These are phyloP conservation scores for Calidris pugnax DNA, from an alignment of 2,113 vertebrate species.

Conservation along the genomic window DNA sequence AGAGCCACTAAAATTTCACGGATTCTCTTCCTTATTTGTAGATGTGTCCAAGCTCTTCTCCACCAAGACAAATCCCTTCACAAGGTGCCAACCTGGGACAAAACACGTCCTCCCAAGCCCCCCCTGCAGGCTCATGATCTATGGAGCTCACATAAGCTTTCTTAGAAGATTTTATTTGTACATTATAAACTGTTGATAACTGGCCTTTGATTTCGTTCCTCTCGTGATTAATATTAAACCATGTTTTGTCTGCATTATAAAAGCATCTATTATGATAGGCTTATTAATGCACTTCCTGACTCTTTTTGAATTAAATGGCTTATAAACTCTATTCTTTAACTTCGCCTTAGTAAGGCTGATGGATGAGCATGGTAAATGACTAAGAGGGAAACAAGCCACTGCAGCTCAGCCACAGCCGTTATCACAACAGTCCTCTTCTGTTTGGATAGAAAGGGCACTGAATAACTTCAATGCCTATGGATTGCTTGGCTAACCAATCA, in stretches of 20 bases:
- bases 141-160: not conserved
- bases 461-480: not conserved
- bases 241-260: not conserved
- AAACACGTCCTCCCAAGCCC: not conserved
- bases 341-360: not conserved
- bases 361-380: not conserved
- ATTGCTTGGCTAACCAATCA: not conserved
- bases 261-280: not conserved
- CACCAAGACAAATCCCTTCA: not conserved
- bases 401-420: not conserved
- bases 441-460: not conserved
- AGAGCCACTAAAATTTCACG: not conserved
- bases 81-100: not conserved
- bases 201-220: not conserved
- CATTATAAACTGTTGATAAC: not conserved
- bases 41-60: not conserved
- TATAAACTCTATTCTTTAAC: slow-evolving; percentile 1
- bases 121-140: not conserved
- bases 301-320: not conserved
- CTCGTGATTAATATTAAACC: not conserved
- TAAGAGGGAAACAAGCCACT: not conserved
- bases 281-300: slow-evolving; percentile 2
- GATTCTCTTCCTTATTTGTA: not conserved
- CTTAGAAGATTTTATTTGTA: not conserved
- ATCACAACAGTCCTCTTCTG: not conserved